Evolutionary conservation across 2,797 vertebrate genomes (phyloP), one percentile per base, ranked within the genome.

Genomic region (Enteromius radiatus): DNA sequence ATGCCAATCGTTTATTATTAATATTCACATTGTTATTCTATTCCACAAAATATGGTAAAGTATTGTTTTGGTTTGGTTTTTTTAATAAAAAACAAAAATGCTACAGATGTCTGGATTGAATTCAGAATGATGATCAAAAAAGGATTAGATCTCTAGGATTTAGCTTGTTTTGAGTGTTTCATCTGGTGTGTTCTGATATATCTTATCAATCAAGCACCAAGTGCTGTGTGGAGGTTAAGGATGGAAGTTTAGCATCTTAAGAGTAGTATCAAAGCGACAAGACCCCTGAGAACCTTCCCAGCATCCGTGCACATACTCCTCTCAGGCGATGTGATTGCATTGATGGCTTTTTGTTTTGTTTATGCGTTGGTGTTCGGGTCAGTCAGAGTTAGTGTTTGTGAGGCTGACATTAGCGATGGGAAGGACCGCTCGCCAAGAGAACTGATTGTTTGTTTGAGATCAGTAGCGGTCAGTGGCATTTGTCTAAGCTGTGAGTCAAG

Each of bases 391-490:
- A 83, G 70, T 80, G 67, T 87, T 83, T 59, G 76, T 63, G 71
- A 52, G 54, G 10, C 81, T 87, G 87, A 87, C 85, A 87, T 86
- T 87, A 86, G 76, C 36, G 21, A 84, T 85, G 87, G 73, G 88
- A 89, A 90, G 89, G 86, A 87, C 86, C 47, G 41, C 82, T 63
- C 65, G 82, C 87, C 86, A 87, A 83, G 70, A 75, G 70, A 81
- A 65, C 87, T 82, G 21, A 81, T 87, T 88, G 87, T 89, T 91
- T 88, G 81, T 86, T 88, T 78, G 87, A 91, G 86, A 85, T 86
- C 89, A 89, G 88, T 85, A 87, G 86, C 73, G 88, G 89, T 91
- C 90, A 88, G 87, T 92, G 92, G 91, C 91, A 93, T 93, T 93
- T 92, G 87, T 87, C 69, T 80, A 88, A 88, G 85, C 88, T 75